Conservation (phyloP, 1,140 invertebrate genomes). For the Aphaenogaster rudis region DNA sequence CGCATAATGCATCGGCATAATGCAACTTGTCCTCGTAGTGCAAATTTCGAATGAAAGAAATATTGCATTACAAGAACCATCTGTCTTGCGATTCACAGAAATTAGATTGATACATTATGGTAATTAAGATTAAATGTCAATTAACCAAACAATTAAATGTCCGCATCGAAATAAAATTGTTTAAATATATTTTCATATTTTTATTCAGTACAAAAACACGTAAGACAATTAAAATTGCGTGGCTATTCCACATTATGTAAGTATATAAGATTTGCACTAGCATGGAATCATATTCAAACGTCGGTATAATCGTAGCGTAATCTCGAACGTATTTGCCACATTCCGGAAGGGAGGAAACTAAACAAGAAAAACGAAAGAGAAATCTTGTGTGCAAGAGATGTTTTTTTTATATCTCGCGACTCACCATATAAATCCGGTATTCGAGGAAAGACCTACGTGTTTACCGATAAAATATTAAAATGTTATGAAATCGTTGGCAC, state of each 20-base stretch:
- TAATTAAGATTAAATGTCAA: background rate
- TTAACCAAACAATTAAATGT: background rate
- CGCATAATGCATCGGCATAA: background rate
- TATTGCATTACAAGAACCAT: background rate
- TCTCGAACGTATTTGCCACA: background rate
- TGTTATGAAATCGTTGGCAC: background rate
- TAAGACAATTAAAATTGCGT: background rate
- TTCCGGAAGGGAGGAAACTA: background rate
- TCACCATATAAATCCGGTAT: conserved; percentile 31
- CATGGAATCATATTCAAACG: background rate
- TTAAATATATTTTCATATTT: background rate
- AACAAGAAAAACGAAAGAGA: background rate
- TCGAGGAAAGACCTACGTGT: conserved; percentile 31
- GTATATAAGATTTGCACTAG: conserved; percentile 2
- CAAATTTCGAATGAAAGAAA: background rate
- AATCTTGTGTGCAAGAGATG: background rate
- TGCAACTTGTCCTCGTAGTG: background rate
- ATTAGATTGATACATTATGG: background rate
- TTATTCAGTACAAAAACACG: background rate
- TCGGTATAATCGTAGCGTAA: background rate
- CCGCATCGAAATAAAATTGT: background rate
- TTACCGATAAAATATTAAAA: conserved; percentile 28
- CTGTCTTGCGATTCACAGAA: background rate
- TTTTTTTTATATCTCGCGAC: conserved; percentile 11
- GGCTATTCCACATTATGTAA: background rate